Percentiles rank a stretch among this genome's conserved stretches.
Conservation (phyloP, 2,113 vertebrate species). For the Tricholaema leucomelas region DNA sequence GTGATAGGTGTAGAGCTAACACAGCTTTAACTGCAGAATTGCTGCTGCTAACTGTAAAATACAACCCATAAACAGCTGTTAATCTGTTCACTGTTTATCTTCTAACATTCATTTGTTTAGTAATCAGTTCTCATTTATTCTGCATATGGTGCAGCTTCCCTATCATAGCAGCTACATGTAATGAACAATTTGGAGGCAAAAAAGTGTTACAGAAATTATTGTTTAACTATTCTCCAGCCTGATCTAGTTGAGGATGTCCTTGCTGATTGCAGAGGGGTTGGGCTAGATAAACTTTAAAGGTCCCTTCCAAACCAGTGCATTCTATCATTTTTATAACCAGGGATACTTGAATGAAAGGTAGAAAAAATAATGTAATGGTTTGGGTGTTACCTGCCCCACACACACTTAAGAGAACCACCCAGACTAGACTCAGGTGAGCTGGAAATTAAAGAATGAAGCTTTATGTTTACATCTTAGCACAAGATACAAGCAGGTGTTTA, state of each 20-base stretch:
- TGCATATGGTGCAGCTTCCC: conserved; percentile 23
- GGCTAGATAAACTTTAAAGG: too few relatives aligned
- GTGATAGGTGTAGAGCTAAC: neutral
- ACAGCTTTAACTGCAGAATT: conserved; percentile 15
- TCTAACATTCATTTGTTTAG: conserved; percentile 48
- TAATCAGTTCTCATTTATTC: conserved; percentile 57
- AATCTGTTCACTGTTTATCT: conserved; percentile 45
- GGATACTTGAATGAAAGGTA: neutral
- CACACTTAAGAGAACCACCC: too few relatives aligned
- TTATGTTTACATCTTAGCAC: too few relatives aligned
- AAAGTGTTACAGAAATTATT: conserved; percentile 37
- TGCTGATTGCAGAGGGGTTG: too few relatives aligned
- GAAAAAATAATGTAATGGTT: too few relatives aligned
- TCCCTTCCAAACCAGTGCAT: too few relatives aligned
- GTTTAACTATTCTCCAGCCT: neutral
- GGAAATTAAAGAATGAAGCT: too few relatives aligned
- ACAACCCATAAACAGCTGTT: conserved; percentile 30
- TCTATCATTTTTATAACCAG: neutral
- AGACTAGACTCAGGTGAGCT: too few relatives aligned
- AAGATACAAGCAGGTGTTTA: too few relatives aligned
- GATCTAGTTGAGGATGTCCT: too few relatives aligned
- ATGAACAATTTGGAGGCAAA: conserved; percentile 34
- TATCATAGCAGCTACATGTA: conserved; percentile 37
- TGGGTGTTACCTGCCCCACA: too few relatives aligned
- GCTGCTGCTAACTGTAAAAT: conserved; percentile 32